A percentile compares a stretch with the other conserved stretches of the same genome.
phyloP scores from a whole-genome alignment of 2,113 vertebrate species.

The Marmota monax region DNA sequence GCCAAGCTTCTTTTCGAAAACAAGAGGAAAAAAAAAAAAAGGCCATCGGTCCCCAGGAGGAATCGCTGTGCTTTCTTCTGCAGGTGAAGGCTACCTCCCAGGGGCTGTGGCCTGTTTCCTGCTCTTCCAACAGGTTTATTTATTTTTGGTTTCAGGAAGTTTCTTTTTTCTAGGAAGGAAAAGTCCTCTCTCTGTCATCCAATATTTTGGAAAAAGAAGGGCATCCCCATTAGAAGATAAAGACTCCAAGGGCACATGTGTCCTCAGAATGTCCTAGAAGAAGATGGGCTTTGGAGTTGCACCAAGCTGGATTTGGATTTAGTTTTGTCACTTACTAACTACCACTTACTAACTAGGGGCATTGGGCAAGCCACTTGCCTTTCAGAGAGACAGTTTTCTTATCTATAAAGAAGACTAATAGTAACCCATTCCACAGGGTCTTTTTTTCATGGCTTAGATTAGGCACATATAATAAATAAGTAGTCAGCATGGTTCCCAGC shows the following conservation, averaged over 20 bases:
- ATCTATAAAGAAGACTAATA: background rate
- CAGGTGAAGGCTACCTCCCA: conserved; percentile 86
- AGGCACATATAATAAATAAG: background rate
- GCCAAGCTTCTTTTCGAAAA: conserved; percentile 87
- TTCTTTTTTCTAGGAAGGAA: background rate
- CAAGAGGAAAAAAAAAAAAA: conserved; percentile 82
- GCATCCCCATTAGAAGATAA: background rate
- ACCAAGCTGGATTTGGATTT: background rate
- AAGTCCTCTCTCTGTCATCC: conserved; percentile 42
- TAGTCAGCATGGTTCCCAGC: background rate
- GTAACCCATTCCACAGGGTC: background rate
- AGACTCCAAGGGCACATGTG: background rate
- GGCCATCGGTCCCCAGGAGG: conserved; percentile 80
- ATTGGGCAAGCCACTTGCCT: background rate
- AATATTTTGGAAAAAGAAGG: conserved; percentile 2
- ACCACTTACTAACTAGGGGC: background rate
- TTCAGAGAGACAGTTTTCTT: background rate
- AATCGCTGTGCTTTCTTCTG: conserved; percentile 80
- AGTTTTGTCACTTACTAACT: background rate
- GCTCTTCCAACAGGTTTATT: background rate
- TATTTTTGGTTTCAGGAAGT: background rate
- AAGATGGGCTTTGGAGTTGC: background rate
- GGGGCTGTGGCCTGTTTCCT: background rate
- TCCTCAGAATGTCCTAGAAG: background rate
- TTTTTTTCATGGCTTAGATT: background rate